Evolutionary conservation across 2,888 invertebrate species (phyloP).

Genomic region (Eupelmus urozonus): DNA sequence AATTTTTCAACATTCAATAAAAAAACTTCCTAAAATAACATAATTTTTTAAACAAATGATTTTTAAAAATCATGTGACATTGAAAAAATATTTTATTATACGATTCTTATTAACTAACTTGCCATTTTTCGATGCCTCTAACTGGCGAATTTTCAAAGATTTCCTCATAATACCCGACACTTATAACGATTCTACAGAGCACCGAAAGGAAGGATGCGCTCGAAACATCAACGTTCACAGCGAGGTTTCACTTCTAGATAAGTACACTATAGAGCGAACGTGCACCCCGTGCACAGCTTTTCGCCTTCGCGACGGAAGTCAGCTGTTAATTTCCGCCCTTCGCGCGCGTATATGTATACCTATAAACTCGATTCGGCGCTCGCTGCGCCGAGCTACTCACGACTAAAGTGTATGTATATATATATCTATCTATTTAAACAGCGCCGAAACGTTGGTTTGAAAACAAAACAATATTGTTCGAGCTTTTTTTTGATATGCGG

Average conservation of each 20-base stretch:
- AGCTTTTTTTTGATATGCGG: background rate
- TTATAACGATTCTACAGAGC: background rate
- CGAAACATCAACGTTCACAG: background rate
- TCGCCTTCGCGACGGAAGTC: slow-evolving; percentile 20
- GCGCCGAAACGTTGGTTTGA: background rate
- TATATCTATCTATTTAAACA: slow-evolving; percentile 10
- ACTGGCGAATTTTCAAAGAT: too few relatives aligned
- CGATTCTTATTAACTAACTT: too few relatives aligned
- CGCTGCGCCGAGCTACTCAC: slow-evolving; percentile 7
- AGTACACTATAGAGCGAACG: background rate
- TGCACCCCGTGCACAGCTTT: background rate
- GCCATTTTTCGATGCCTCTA: too few relatives aligned
- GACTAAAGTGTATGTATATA: background rate
- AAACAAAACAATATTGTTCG: background rate
- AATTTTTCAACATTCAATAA: too few relatives aligned
- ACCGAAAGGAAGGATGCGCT: background rate
- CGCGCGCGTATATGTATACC: background rate
- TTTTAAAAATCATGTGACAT: too few relatives aligned
- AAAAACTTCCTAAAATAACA: too few relatives aligned
- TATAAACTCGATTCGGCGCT: background rate
- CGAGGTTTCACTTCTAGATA: background rate
- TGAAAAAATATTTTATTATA: too few relatives aligned
- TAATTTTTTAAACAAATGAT: too few relatives aligned
- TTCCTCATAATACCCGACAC: background rate
- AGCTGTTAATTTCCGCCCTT: slow-evolving; percentile 48